Conservation (phyloP, 2,888 invertebrate genomes). For the Apoderus coryli region DNA sequence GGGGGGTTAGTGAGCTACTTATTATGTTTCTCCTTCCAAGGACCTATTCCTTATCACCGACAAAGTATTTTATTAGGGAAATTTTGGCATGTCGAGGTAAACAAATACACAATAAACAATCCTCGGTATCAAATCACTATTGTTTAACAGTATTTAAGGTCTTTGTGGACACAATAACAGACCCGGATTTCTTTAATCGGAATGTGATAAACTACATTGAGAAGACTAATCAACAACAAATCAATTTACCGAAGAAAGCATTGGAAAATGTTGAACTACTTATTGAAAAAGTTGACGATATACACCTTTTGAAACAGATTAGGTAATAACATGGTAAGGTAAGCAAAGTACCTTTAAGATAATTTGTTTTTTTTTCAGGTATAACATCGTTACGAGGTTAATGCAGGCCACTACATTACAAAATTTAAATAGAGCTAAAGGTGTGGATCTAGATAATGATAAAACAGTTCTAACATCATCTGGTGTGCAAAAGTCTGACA, state of each 20-base stretch:
- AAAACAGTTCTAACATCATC: slow-evolving; percentile 35
- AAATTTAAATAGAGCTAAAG: slow-evolving; percentile 76
- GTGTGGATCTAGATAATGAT: slow-evolving; percentile 52
- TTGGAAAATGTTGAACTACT: slow-evolving; percentile 83
- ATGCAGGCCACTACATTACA: slow-evolving; percentile 89
- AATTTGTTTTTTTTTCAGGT: too few species aligned
- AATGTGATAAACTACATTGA: slow-evolving; percentile 73
- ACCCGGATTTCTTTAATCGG: slow-evolving; percentile 84
- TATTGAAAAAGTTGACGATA: slow-evolving; percentile 64
- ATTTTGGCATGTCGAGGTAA: slow-evolving; percentile 72
- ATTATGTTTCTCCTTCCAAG: slow-evolving; percentile 69
- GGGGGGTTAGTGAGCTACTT: slow-evolving; percentile 69
- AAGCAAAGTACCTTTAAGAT: slow-evolving; percentile 9
- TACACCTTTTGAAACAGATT: slow-evolving; percentile 72
- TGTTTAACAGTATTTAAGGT: slow-evolving; percentile 58
- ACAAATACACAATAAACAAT: too few species aligned
- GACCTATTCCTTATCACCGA: slow-evolving; percentile 63
- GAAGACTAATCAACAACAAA: slow-evolving; percentile 63
- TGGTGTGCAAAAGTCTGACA: slow-evolving; percentile 57
- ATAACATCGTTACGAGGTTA: slow-evolving; percentile 79
- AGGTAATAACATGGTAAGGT: slow-evolving; percentile 35
- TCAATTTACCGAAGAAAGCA: slow-evolving; percentile 64
- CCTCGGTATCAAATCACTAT: too few species aligned
- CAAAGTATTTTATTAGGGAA: slow-evolving; percentile 69
- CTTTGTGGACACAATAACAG: slow-evolving; percentile 68